Evolutionary conservation across 2,113 vertebrate species (phyloP), one percentile per base, ranked within the genome.

Genomic region (Lophochroa leadbeateri): DNA sequence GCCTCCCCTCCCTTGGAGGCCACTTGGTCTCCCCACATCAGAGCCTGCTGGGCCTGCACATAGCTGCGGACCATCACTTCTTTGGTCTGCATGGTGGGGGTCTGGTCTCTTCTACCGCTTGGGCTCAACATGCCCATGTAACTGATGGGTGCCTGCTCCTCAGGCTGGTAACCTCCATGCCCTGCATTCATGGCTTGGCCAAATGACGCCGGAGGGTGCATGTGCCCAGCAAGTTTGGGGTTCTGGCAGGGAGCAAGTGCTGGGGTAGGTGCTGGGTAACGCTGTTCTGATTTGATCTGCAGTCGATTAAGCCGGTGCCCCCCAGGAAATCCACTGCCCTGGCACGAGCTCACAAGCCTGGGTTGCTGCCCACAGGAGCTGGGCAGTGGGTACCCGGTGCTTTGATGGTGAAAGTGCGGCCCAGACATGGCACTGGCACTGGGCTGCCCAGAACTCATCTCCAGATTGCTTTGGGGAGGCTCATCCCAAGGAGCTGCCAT

Each of bases 41-140:
- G 98, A 11, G 99, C 99, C 97, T 99, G 99, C 96, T 99, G 99
- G 2, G 99, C 99, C 94, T 99, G 99, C 39, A 99, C 98, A 11
- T 99, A 99, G 94, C 98, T 99, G 77, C 99, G 98, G 50, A 99
- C 99, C 98, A 99, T 99, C 98, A 98, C 99, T 74, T 99, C 99
- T 92, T 99, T 99, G 88, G 98, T 98, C 88, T 99, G 99, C 97
- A 98, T 92, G 97, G 99, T 98, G 55, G 98, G 98, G 17, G 98
- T 98, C 96, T 99, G 98, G 16, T 97, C 84, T 80, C 97, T 98
- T 94, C 70, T 94, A 25, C 64, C 93, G 6, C 13, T 97, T 2
- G 79, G 97, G 93, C 63, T 98, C 97, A 82, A 15, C 86, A 93
- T 96, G 61, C 78, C 97, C 97, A 69, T n/a, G 46, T 97, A 97